Percentiles rank a stretch among this genome's conserved stretches.
These are phyloP conservation scores for Eriosoma lanigerum DNA, from an alignment of 1,140 invertebrate species.

Conservation along the genomic window DNA sequence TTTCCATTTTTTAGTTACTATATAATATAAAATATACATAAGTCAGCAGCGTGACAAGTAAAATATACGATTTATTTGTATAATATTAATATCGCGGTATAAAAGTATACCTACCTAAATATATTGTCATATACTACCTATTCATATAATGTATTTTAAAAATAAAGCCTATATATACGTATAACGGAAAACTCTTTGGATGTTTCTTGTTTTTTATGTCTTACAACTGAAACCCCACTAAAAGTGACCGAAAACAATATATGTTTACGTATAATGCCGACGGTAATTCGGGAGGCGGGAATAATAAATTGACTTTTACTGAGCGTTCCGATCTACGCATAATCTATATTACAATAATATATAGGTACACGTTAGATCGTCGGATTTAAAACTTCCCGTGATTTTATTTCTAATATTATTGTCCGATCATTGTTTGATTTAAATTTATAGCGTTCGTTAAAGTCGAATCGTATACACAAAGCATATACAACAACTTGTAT, in stretches of 20 bases:
- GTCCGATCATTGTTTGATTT: slow-evolving; percentile 24
- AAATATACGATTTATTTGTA: background rate
- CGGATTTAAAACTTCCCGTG: background rate
- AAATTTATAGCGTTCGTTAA: slow-evolving; percentile 19
- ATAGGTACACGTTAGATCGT: background rate
- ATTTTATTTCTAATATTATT: slow-evolving; percentile 32
- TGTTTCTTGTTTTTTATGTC: background rate
- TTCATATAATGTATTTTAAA: slow-evolving; percentile 13
- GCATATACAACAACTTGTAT: no score
- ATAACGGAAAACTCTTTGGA: background rate
- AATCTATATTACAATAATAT: background rate
- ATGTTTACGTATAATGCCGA: no score
- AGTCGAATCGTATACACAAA: background rate
- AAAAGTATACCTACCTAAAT: no score
- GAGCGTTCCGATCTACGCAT: background rate
- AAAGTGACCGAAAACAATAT: background rate
- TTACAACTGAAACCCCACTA: background rate
- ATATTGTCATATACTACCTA: no score
- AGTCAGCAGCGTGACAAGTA: background rate
- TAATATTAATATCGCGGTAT: background rate
- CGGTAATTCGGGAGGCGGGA: background rate
- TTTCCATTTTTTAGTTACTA: background rate
- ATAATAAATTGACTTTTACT: background rate
- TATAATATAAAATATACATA: background rate
- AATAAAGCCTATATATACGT: slow-evolving; percentile 1